Percentiles rank a stretch among this genome's conserved stretches.
phyloP scores from a whole-genome alignment of 53 echinoderm and acorn worm genomes.

The Glandiceps talaboti region DNA sequence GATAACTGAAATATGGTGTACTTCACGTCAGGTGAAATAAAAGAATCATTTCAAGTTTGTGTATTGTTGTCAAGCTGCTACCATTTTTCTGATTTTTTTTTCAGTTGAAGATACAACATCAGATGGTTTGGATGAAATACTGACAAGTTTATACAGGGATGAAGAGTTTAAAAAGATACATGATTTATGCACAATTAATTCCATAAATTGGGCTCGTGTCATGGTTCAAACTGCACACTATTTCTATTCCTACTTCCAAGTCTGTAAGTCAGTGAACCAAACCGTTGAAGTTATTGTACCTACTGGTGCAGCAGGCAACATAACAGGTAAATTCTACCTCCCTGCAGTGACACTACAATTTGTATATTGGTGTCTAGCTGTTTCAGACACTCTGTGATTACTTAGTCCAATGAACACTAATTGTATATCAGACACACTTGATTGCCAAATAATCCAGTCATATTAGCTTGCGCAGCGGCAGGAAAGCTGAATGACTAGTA shows the following conservation, averaged over 20 bases:
- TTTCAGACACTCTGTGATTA: no score
- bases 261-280: constrained; percentile 38
- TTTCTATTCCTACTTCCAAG: constrained; percentile 61
- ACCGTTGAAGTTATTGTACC: constrained; percentile 63
- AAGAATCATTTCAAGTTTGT: no score
- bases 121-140: constrained; percentile 37
- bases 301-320: constrained; percentile 62
- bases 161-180: constrained; percentile 39
- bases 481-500: no score
- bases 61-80: neutral
- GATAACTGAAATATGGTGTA: no score
- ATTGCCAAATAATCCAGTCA: no score
- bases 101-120: constrained; percentile 38
- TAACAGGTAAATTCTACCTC: constrained; percentile 74
- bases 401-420: no score
- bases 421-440: no score
- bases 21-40: no score
- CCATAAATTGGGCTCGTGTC: constrained; percentile 68
- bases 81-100: no score
- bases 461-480: no score
- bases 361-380: no score
- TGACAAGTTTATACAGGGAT: constrained; percentile 46
- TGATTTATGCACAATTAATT: constrained; percentile 57
- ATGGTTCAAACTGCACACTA: constrained; percentile 49
- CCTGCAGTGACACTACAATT: no score